These are phyloP conservation scores for Cryptotermes secundus DNA, from an alignment of 1,140 invertebrate species.

Conservation along the genomic window DNA sequence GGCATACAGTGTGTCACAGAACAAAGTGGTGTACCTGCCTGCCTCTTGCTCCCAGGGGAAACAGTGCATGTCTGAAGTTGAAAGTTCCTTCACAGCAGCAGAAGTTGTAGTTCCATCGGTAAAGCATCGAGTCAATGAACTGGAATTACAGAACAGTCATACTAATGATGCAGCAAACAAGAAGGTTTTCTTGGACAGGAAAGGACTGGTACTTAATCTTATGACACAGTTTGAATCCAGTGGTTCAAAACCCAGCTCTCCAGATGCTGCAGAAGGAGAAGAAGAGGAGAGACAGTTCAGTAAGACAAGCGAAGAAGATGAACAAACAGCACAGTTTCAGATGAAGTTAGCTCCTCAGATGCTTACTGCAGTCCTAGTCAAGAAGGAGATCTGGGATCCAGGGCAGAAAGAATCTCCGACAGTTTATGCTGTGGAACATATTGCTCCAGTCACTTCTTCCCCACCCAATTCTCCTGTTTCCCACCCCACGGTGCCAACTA, in stretches of 20 bases:
- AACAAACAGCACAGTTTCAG: constrained; percentile 43
- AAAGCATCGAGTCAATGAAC: constrained; percentile 62
- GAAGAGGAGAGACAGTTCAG: constrained; percentile 35
- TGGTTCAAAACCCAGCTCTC: constrained; percentile 25
- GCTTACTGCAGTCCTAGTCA: constrained; percentile 49
- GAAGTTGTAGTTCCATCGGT: constrained; percentile 53
- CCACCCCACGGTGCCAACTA: constrained; percentile 36
- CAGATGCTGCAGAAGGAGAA: constrained; percentile 28
- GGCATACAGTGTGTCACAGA: constrained; percentile 85
- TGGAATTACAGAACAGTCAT: constrained; percentile 56
- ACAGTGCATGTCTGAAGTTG: no score
- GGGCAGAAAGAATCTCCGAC: constrained; percentile 50
- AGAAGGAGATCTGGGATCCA: constrained; percentile 64
- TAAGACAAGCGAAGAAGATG: constrained; percentile 41
- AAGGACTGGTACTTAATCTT: constrained; percentile 64
- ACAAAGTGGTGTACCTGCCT: constrained; percentile 78
- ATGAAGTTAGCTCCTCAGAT: constrained; percentile 40
- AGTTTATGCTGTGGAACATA: constrained; percentile 43
- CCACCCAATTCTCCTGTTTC: constrained; percentile 13
- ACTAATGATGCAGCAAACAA: constrained; percentile 36
- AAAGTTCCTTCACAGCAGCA: constrained; percentile 24
- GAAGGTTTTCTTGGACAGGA: constrained; percentile 47
- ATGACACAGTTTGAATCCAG: constrained; percentile 56
- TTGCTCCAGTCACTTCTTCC: constrained; percentile 24
- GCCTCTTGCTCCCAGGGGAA: constrained; percentile 41